Evolutionary conservation across 2,888 invertebrate genomes (phyloP), one percentile per base, ranked within the genome.

Genomic region (Oscheius sp.): DNA sequence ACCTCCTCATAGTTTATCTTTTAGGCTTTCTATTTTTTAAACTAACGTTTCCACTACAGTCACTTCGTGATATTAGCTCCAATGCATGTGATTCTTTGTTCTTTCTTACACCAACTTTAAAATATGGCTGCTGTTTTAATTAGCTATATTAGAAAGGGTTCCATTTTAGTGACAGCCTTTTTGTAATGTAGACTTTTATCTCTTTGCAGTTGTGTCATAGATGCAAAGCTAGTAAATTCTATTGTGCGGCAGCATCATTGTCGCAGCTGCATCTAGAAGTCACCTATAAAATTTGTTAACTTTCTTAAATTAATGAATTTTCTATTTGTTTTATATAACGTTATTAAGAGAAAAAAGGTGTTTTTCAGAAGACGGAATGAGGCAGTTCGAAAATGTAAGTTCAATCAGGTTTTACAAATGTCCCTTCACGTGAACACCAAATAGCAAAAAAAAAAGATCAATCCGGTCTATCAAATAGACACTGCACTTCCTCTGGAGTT

Each of bases 121-220:
- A 41, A 26, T 50, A n/a, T 9, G 14, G 22, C 2, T 17, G 24
- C 14, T 54, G 22, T 24, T 41, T 44, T 36, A n/a, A 59, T 8
- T 59, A 59, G 59, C 59, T 44, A n/a, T 26, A n/a, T 32, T 59
- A 59, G 59, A 57, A 57, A 59, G 59, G 59, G 59, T 59, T 59
- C 12, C 30, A 44, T 44, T 38, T 44, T 59, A 59, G 59, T 17
- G 28, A 44, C 44, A 44, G 41, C 22, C 38, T 8, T 22, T n/a
- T 56, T 56, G 54, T 20, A 30, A 41, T 22, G 36, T 36, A 17
- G 20, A 17, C 47, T 6, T 47, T 54, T 33, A 54, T 6, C 32
- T 17, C 33, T 20, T 54, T 54, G 54, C 54, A 54, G 54, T 54
- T 54, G 54, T 54, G 54, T 54, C 54, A 54, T 54, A 54, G 54